Conservation (phyloP, 1,140 invertebrate genomes). For the Drosophila micromelanica region DNA sequence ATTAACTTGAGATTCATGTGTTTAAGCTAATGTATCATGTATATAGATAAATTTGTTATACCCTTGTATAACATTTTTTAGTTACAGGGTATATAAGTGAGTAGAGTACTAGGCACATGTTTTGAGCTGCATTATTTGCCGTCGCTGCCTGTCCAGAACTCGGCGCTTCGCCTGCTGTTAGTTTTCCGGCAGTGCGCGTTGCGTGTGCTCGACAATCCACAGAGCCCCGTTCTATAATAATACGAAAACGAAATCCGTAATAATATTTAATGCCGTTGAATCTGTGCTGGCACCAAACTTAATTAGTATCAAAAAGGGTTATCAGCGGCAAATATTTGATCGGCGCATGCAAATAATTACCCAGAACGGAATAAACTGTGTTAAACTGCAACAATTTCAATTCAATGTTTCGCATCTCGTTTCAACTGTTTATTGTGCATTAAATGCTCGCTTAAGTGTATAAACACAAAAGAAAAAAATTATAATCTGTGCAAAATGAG, state of each 20-base stretch:
- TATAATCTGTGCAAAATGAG: slow-evolving; percentile 53
- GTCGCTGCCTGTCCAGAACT: slow-evolving; percentile 28
- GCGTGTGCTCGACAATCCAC: slow-evolving; percentile 59
- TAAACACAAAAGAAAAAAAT: slow-evolving; percentile 2
- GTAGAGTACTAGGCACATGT: slow-evolving; percentile 23
- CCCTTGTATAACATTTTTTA: neutral
- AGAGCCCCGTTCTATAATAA: neutral
- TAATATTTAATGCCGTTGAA: slow-evolving; percentile 23
- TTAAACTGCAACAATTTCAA: slow-evolving; percentile 17
- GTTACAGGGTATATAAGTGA: slow-evolving; percentile 27
- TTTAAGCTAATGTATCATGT: no score
- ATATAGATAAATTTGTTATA: neutral
- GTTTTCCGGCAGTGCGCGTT: slow-evolving; percentile 66
- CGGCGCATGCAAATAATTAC: slow-evolving; percentile 29
- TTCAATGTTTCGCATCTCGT: slow-evolving; percentile 3
- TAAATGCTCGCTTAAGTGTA: slow-evolving; percentile 6
- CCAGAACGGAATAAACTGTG: neutral
- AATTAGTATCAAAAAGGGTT: slow-evolving; percentile 28
- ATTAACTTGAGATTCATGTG: no score
- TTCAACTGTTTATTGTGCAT: slow-evolving; percentile 17
- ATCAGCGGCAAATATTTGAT: slow-evolving; percentile 38
- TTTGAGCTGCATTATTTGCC: slow-evolving; percentile 39
- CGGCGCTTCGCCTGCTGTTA: slow-evolving; percentile 37
- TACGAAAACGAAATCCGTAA: slow-evolving; percentile 4
- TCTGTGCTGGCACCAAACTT: slow-evolving; percentile 12